These are phyloP conservation scores for Tamandua tetradactyla DNA, from an alignment of 2,797 vertebrate species.

Conservation along the genomic window DNA sequence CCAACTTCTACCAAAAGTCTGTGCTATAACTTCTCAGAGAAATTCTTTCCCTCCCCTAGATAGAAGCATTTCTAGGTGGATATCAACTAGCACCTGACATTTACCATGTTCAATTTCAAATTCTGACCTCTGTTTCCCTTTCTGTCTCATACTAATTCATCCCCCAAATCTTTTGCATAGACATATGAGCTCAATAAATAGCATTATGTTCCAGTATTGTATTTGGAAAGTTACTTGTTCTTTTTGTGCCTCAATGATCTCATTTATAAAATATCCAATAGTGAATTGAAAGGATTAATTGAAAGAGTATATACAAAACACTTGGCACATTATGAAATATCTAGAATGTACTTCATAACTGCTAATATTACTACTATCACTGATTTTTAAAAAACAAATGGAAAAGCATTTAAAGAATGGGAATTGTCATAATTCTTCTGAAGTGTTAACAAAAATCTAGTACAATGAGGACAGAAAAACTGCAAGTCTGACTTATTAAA, in stretches of 20 bases:
- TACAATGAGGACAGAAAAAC: neutral
- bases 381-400: neutral
- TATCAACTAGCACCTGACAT: neutral
- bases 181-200: neutral
- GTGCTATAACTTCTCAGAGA: neutral
- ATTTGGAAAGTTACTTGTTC: neutral
- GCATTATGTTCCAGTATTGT: neutral
- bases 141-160: neutral
- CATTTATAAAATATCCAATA: neutral
- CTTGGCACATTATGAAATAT: neutral
- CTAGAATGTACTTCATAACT: neutral
- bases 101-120: neutral
- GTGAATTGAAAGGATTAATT: neutral
- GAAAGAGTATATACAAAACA: neutral
- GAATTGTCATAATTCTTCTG: neutral
- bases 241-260: neutral
- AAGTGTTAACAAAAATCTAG: neutral
- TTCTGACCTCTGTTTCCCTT: neutral
- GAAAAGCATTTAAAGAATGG: neutral
- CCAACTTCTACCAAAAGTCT: neutral
- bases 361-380: neutral
- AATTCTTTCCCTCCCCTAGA: too few species aligned
- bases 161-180: neutral
- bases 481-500: neutral
- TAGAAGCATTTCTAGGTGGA: neutral